Percentiles rank a stretch among this genome's conserved stretches.
These are phyloP conservation scores for Centrocercus urophasianus DNA, from an alignment of 2,113 vertebrate species.

Conservation along the genomic window DNA sequence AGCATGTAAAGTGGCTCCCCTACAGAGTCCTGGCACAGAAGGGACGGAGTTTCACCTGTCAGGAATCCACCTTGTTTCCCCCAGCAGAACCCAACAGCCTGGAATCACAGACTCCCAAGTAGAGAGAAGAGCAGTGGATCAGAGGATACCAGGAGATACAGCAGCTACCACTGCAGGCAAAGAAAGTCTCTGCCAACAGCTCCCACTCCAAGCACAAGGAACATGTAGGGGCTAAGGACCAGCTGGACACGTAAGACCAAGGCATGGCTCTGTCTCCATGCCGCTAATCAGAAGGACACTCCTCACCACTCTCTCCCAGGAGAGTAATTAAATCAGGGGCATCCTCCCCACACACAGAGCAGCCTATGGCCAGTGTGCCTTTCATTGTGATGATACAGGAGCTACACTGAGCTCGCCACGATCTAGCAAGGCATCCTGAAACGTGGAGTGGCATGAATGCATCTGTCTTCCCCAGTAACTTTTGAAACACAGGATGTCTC, in stretches of 20 bases:
- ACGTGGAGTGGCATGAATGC: background rate
- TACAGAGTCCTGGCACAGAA: slow-evolving; percentile 86
- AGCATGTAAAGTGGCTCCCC: slow-evolving; percentile 97
- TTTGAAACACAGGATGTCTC: background rate
- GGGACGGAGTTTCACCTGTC: background rate
- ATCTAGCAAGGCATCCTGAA: background rate
- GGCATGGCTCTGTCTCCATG: background rate
- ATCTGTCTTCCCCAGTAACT: background rate
- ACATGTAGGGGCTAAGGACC: accelerated
- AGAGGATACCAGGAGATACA: background rate
- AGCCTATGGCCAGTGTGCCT: background rate
- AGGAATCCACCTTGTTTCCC: background rate
- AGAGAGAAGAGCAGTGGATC: background rate
- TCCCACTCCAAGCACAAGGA: background rate
- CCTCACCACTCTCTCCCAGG: background rate
- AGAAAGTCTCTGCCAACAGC: background rate
- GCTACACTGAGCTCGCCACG: background rate
- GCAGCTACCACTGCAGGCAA: background rate
- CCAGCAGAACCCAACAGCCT: background rate
- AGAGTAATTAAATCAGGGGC: background rate
- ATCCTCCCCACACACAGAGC: background rate
- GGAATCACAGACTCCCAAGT: background rate
- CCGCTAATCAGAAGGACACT: background rate
- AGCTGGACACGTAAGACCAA: background rate
- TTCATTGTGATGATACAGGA: background rate